phyloP scores from a whole-genome alignment of 2,888 invertebrate genomes.

The Dichetophora obliterata region DNA sequence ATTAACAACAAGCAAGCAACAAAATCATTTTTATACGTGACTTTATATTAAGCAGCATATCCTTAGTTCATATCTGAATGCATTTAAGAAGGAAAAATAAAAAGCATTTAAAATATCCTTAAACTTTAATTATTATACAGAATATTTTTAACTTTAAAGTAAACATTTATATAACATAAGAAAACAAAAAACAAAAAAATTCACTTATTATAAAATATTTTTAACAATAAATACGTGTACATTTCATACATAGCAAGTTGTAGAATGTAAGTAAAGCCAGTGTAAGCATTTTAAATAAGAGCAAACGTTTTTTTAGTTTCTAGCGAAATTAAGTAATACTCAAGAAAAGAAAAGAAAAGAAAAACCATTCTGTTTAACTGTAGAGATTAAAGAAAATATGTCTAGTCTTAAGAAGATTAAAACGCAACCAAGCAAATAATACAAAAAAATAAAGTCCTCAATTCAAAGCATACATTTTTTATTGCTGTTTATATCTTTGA shows the following conservation, averaged over 20 bases:
- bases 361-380: conserved; percentile 28
- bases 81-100: conserved; percentile 24
- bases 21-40: conserved; percentile 52
- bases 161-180: not conserved
- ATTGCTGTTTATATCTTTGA: not conserved
- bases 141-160: not conserved
- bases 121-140: not conserved
- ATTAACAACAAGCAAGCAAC: conserved; percentile 39
- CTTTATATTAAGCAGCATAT: conserved; percentile 43
- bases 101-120: conserved; percentile 15
- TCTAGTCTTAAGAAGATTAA: conserved; percentile 35
- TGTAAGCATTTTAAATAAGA: conserved; percentile 12
- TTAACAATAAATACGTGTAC: conserved; percentile 22
- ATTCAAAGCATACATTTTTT: not conserved
- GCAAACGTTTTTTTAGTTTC: conserved; percentile 18
- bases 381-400: conserved; percentile 14
- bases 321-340: conserved; percentile 30
- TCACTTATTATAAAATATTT: not conserved
- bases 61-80: conserved; percentile 49
- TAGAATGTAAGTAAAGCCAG: conserved; percentile 10
- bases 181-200: not conserved
- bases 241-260: conserved; percentile 11
- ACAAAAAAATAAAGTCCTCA: conserved; percentile 15
- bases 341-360: conserved; percentile 9
- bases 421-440: no score